These are phyloP conservation scores for Vanessa atalanta DNA, from an alignment of 1,140 invertebrate species.

Conservation along the genomic window DNA sequence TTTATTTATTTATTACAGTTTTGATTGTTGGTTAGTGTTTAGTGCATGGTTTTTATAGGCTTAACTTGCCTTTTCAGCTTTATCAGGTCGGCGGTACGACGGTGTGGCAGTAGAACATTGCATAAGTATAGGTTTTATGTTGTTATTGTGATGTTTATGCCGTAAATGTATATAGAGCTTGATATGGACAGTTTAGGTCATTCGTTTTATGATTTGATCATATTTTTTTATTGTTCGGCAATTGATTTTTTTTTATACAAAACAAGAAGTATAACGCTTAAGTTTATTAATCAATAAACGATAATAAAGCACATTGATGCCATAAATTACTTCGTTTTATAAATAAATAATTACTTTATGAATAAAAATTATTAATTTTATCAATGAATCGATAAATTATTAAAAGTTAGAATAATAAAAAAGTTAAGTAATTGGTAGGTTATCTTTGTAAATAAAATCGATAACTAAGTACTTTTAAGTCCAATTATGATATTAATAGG, in stretches of 20 bases:
- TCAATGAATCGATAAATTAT: neutral
- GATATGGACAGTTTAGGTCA: slow-evolving; percentile 73
- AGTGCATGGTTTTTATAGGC: slow-evolving; percentile 80
- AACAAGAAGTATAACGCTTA: neutral
- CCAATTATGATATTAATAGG: too few species aligned
- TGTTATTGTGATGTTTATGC: slow-evolving; percentile 78
- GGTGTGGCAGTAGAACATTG: slow-evolving; percentile 78
- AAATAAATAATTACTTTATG: slow-evolving; percentile 2
- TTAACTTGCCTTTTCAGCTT: slow-evolving; percentile 80
- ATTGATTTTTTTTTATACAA: slow-evolving; percentile 50
- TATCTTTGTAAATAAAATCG: too few species aligned
- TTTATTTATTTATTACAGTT: slow-evolving; percentile 77
- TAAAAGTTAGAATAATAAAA: too few species aligned
- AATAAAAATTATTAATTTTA: neutral
- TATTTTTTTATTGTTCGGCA: slow-evolving; percentile 62
- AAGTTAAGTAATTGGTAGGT: too few species aligned
- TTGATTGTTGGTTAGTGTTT: slow-evolving; percentile 66
- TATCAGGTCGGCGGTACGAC: slow-evolving; percentile 77
- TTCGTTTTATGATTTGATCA: slow-evolving; percentile 66
- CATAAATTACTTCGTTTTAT: neutral
- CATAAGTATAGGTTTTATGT: slow-evolving; percentile 79
- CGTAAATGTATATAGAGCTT: slow-evolving; percentile 73
- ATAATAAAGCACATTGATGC: neutral
- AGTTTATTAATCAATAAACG: slow-evolving; percentile 1
- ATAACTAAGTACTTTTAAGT: too few species aligned